These are phyloP conservation scores for Plotosus lineatus DNA, from an alignment of 2,113 vertebrate species.

Conservation along the genomic window DNA sequence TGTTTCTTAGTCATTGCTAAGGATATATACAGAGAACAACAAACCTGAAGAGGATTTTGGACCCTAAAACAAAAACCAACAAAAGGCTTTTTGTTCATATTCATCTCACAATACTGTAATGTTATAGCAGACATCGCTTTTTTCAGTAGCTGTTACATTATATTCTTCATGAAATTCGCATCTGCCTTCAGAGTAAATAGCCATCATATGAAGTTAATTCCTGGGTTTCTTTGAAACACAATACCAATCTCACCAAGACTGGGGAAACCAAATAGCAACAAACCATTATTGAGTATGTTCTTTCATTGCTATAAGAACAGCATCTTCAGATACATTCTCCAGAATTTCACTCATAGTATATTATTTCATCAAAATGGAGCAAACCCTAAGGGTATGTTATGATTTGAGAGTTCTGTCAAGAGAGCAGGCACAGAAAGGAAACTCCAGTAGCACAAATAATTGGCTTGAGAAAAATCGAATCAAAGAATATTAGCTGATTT, in stretches of 20 bases:
- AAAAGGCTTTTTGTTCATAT: not conserved
- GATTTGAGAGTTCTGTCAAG: conserved; percentile 29
- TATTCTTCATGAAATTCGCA: not conserved
- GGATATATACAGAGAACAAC: no score
- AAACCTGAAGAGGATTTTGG: not conserved
- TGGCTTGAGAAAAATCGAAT: conserved; percentile 19
- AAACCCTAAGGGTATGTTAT: conserved; percentile 27
- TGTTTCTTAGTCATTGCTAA: not conserved
- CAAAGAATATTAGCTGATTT: conserved; percentile 22
- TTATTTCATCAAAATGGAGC: not conserved
- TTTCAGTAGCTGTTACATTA: not conserved
- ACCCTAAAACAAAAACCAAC: not conserved
- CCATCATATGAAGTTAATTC: not conserved
- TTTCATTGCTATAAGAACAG: conserved; percentile 2
- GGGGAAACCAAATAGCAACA: not conserved
- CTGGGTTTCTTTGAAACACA: not conserved
- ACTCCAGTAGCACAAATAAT: conserved; percentile 18
- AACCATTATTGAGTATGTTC: not conserved
- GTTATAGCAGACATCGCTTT: not conserved
- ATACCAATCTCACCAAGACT: not conserved
- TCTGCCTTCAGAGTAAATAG: not conserved
- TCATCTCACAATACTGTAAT: not conserved
- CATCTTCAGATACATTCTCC: not conserved
- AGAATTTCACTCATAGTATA: not conserved
- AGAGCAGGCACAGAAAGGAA: conserved; percentile 18